Percentiles rank a stretch among this genome's conserved stretches.
phyloP scores from a whole-genome alignment of 2,113 vertebrate species.

The Colaptes auratus region DNA sequence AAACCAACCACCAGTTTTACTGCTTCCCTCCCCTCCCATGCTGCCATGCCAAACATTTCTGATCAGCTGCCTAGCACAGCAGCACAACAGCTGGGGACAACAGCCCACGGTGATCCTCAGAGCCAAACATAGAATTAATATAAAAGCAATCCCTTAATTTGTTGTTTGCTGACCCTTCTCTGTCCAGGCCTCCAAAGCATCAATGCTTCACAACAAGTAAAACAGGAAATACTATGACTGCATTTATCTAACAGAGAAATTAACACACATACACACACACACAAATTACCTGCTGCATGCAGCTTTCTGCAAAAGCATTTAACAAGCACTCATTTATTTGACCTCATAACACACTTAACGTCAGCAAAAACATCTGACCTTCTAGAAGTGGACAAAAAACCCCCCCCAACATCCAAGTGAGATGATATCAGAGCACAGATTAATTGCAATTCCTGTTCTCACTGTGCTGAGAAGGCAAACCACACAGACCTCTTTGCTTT shows the following conservation, averaged over 20 bases:
- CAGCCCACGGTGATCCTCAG: not conserved
- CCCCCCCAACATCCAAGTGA: not conserved
- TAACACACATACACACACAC: not conserved
- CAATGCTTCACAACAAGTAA: not conserved
- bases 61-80: not conserved
- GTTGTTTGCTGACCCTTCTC: not conserved
- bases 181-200: not conserved
- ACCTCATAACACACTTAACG: constrained; percentile 4
- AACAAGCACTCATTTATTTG: not conserved
- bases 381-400: not conserved
- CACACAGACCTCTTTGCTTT: not conserved
- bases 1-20: not conserved
- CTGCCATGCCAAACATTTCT: not conserved
- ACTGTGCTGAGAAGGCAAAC: not conserved
- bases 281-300: not conserved
- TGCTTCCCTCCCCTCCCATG: not conserved
- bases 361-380: not conserved
- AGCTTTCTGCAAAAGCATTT: constrained; percentile 14
- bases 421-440: not conserved
- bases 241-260: not conserved
- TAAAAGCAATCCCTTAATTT: not conserved
- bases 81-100: not conserved
- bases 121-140: not conserved
- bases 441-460: not conserved
- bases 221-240: not conserved